Percentiles rank a stretch among this genome's conserved stretches.
These are phyloP conservation scores for Eurytemora carolleeae DNA, from an alignment of 1,140 invertebrate species.

Conservation along the genomic window DNA sequence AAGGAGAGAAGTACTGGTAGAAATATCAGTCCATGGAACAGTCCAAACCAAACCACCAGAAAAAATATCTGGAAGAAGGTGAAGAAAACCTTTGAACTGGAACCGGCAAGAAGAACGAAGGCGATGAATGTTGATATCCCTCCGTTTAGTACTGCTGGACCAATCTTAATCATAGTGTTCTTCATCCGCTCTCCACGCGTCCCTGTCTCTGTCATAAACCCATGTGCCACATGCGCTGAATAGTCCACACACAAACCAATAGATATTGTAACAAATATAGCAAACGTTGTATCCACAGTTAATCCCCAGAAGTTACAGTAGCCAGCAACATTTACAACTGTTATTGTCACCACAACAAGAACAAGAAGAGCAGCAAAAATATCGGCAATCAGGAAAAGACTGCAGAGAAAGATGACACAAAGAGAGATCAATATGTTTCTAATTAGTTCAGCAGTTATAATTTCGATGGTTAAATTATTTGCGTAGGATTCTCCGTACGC, in stretches of 20 bases:
- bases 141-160: conserved; percentile 32
- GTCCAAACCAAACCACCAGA: conserved; percentile 48
- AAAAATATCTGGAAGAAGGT: conserved; percentile 43
- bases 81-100: conserved; percentile 30
- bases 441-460: conserved; percentile 34
- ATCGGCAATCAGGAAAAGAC: conserved; percentile 32
- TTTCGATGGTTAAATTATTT: conserved; percentile 24
- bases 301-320: conserved; percentile 34
- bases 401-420: conserved; percentile 31
- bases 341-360: conserved; percentile 31
- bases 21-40: conserved; percentile 50
- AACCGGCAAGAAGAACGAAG: conserved; percentile 29
- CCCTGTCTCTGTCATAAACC: conserved; percentile 28
- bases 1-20: conserved; percentile 49
- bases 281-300: conserved; percentile 36
- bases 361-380: conserved; percentile 32
- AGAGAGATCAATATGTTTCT: conserved; percentile 33
- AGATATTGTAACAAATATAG: conserved; percentile 29
- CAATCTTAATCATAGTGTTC: conserved; percentile 27
- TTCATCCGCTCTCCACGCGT: conserved; percentile 28
- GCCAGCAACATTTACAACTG: conserved; percentile 34
- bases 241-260: conserved; percentile 37
- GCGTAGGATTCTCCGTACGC: conserved; percentile 16
- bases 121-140: conserved; percentile 33
- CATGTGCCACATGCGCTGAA: conserved; percentile 34